Evolutionary conservation across 2,888 invertebrate genomes (phyloP), one percentile per base, ranked within the genome.

Genomic region (Amphipoea lucens): DNA sequence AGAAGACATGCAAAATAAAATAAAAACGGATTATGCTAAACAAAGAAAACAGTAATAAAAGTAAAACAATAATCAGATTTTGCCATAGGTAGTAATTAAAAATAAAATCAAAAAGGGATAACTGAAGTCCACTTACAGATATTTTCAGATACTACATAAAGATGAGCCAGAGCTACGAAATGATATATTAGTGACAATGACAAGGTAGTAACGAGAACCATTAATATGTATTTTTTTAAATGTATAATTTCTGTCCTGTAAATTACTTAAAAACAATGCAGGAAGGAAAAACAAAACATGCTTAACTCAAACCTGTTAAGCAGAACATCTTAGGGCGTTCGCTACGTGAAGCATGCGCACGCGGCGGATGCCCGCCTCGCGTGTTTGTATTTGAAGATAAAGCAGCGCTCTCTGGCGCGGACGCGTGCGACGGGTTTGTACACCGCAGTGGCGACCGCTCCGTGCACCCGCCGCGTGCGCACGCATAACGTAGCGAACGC

Each of bases 1-100:
- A 57, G 51, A 48, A 74, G 11, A 40, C 36, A 75, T 75, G 72
- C 81, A 45, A 67, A 74, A 74, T 67, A 54, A 75, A 80, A 69
- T n/a, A 51, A 57, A 48, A 48, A 23, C 11, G 5, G 2, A 48
- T 40, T 29, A 42, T 29, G 63, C 54, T 42, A 42, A 48, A 20
- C 4, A 23, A 62, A 54, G 6, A 71, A 45, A 40, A n/a, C 3
- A 51, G 62, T 45, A n/a, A 48, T 42, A 14, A 14, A 66, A 48
- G 3, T 45, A 4, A 40, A 48, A 23, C 14, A 14, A 17, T n/a
- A 11, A n/a, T 1, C 4, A 2, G 20, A 4, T 36, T 54, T 20
- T 54, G 12, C 23, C 12, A 2, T 7, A 40, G 29, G 20, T 23
- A 23, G 5, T n/a, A 68, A 4, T 62, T 20, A 20, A 69, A 48